Evolutionary conservation across 2,113 vertebrate species (phyloP).

Genomic region (Eurypyga helias): DNA sequence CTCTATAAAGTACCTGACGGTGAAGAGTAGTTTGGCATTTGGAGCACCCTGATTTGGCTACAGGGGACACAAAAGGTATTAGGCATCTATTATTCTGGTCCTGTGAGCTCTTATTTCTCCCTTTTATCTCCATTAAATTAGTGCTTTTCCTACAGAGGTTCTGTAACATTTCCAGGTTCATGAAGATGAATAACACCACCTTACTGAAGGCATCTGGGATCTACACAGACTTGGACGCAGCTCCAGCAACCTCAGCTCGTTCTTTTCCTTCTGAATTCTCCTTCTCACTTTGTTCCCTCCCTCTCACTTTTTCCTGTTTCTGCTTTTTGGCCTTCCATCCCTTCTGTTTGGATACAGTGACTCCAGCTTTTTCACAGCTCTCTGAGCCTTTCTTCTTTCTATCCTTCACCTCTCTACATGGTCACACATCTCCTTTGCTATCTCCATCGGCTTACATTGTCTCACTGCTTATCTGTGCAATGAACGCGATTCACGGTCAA

Average conservation of each 20-base stretch:
- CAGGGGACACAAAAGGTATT: not conserved
- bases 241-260: not conserved
- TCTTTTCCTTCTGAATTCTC: not conserved
- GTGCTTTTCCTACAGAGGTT: not conserved
- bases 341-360: not conserved
- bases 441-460: accelerated
- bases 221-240: not conserved
- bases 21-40: not conserved
- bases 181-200: not conserved
- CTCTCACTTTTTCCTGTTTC: not conserved
- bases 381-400: not conserved
- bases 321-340: not conserved
- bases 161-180: slow-evolving; percentile 12
- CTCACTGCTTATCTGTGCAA: not conserved
- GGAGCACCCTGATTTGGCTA: not conserved
- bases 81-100: not conserved
- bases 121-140: slow-evolving; percentile 8
- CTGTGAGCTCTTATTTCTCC: not conserved
- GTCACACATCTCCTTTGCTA: not conserved
- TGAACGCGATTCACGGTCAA: not conserved
- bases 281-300: not conserved
- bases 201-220: not conserved
- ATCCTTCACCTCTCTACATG: not conserved
- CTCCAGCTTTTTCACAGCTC: not conserved
- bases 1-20: not conserved